Conservation (phyloP, 2,797 vertebrate genomes). For the Rhinophrynus dorsalis region DNA sequence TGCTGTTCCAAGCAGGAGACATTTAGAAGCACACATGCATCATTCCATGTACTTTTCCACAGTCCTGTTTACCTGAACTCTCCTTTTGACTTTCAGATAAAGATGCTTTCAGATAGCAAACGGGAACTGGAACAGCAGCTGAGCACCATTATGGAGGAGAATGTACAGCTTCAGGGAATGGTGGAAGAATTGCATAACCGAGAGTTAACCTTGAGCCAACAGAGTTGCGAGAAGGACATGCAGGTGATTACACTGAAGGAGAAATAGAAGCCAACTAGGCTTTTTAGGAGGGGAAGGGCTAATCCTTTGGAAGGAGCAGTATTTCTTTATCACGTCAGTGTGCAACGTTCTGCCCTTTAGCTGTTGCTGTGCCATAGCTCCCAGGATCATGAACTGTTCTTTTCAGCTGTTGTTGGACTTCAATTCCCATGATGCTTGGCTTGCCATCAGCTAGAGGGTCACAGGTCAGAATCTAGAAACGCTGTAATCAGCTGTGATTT, state of each 20-base stretch:
- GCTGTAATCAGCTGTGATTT: too few relatives aligned
- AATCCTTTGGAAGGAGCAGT: too few relatives aligned
- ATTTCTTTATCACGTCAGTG: too few relatives aligned
- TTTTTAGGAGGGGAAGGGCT: background rate
- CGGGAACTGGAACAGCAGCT: constrained; percentile 86
- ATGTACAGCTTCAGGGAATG: constrained; percentile 85
- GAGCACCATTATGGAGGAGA: constrained; percentile 84
- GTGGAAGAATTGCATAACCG: constrained; percentile 88
- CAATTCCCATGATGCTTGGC: too few relatives aligned
- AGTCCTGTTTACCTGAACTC: background rate
- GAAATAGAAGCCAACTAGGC: background rate
- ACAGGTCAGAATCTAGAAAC: too few relatives aligned
- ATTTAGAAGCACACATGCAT: background rate
- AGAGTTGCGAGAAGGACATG: constrained; percentile 88
- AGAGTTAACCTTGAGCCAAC: constrained; percentile 84
- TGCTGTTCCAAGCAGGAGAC: background rate
- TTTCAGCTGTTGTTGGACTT: too few relatives aligned
- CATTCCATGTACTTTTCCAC: background rate
- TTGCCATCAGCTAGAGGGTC: too few relatives aligned
- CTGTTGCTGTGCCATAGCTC: too few relatives aligned
- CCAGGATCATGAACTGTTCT: too few relatives aligned
- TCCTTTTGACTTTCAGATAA: constrained; percentile 75
- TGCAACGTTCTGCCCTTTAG: too few relatives aligned
- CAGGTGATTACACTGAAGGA: constrained; percentile 72
- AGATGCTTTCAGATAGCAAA: constrained; percentile 92